A percentile compares a stretch with the other conserved stretches of the same genome.
These are phyloP conservation scores for Malacoraja senta DNA, from an alignment of 2,797 vertebrate genomes.

Conservation along the genomic window DNA sequence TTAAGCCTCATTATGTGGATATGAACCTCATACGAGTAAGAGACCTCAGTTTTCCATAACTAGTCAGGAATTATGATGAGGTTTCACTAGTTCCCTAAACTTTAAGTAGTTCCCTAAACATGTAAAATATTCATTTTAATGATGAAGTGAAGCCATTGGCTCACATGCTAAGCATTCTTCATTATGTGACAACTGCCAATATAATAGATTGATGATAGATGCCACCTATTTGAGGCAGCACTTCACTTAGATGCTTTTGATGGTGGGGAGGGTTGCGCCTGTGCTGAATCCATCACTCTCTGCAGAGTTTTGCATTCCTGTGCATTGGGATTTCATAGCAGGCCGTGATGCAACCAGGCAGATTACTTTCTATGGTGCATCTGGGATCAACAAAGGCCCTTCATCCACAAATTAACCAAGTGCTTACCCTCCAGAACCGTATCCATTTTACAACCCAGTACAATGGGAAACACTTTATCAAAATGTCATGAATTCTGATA, in stretches of 20 bases:
- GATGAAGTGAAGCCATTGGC: not conserved
- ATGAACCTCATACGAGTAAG: not conserved
- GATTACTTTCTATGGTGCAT: too few relatives aligned
- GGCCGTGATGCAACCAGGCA: too few relatives aligned
- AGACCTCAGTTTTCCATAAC: not conserved
- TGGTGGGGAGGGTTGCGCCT: too few relatives aligned
- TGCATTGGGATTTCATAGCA: too few relatives aligned
- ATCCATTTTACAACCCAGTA: not conserved
- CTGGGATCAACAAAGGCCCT: too few relatives aligned
- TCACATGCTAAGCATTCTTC: not conserved
- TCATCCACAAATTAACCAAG: too few relatives aligned
- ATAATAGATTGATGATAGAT: not conserved
- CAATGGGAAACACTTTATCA: not conserved
- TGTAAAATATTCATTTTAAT: not conserved
- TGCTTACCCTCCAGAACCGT: too few relatives aligned
- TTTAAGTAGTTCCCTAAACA: not conserved
- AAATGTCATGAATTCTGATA: not conserved
- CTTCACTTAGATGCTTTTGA: too few relatives aligned
- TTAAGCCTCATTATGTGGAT: not conserved
- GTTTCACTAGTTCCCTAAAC: not conserved
- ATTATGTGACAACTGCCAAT: not conserved
- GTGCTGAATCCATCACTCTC: too few relatives aligned
- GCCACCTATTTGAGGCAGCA: too few relatives aligned
- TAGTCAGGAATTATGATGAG: not conserved
- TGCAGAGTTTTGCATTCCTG: too few relatives aligned